Evolutionary conservation across 2,113 vertebrate genomes (phyloP).

Genomic region (Emydura subglobosa): DNA sequence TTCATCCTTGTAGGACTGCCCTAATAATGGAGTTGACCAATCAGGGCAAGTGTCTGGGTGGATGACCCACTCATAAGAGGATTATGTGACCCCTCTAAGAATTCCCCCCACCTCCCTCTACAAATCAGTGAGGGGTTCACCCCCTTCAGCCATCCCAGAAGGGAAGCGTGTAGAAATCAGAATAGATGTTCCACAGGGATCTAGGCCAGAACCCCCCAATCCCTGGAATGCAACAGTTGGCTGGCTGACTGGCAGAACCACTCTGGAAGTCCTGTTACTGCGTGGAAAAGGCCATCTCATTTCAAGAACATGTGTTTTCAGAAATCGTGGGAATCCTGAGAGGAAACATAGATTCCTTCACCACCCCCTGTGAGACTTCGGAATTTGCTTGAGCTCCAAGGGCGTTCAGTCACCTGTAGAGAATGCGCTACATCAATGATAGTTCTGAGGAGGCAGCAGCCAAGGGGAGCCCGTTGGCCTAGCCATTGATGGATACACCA

Average conservation of each 20-base stretch:
- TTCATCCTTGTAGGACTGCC: not conserved
- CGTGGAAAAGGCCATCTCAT: not conserved
- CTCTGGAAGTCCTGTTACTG: not conserved
- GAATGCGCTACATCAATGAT: not conserved
- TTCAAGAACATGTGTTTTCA: not conserved
- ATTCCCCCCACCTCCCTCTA: too few species aligned
- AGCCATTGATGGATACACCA: not conserved
- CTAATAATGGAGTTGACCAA: too few species aligned
- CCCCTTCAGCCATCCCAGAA: not conserved
- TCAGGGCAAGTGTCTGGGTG: too few species aligned
- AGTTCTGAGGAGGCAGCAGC: not conserved
- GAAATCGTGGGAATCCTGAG: not conserved
- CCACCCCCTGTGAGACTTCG: not conserved
- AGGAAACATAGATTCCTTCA: not conserved
- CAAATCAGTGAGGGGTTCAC: not conserved
- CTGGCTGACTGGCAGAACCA: not conserved
- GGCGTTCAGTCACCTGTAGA: not conserved
- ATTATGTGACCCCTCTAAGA: not conserved
- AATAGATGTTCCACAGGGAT: not conserved
- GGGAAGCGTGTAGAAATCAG: not conserved
- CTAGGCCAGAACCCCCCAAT: not conserved
- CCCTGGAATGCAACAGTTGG: not conserved
- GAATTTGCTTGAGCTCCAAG: not conserved
- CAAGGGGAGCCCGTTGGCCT: not conserved
- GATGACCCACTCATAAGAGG: not conserved